These are phyloP conservation scores for Tenebrio molitor DNA, from an alignment of 1,140 invertebrate species.

Conservation along the genomic window DNA sequence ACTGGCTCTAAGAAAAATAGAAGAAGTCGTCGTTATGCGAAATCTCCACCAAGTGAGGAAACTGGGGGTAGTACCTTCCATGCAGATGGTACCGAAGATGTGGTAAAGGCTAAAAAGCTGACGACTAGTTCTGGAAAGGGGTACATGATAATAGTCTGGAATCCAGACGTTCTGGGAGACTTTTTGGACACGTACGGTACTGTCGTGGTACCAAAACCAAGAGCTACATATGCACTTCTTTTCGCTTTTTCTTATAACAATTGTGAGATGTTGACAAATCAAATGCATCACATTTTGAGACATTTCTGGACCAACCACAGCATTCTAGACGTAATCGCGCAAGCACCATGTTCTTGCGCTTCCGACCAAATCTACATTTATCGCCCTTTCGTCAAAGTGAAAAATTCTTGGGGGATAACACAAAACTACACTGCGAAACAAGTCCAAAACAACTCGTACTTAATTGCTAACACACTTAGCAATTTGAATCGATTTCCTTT, in stretches of 20 bases:
- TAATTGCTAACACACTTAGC: background rate
- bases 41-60: no score
- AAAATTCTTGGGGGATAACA: background rate
- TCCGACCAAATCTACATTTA: conserved; percentile 5
- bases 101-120: no score
- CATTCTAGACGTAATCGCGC: background rate
- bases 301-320: background rate
- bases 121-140: background rate
- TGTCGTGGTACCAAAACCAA: background rate
- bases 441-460: background rate
- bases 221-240: background rate
- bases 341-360: background rate
- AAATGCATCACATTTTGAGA: background rate
- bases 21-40: no score
- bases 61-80: no score
- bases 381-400: conserved; percentile 6
- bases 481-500: conserved; percentile 13
- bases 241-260: no score
- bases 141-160: background rate
- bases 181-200: background rate
- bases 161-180: background rate
- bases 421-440: background rate
- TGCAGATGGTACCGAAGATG: no score
- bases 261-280: no score
- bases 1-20: no score